Evolutionary conservation across 64 coral and sea anemone genomes (phyloP), one percentile per base, ranked within the genome.

Genomic region (Stylophora pistillata): DNA sequence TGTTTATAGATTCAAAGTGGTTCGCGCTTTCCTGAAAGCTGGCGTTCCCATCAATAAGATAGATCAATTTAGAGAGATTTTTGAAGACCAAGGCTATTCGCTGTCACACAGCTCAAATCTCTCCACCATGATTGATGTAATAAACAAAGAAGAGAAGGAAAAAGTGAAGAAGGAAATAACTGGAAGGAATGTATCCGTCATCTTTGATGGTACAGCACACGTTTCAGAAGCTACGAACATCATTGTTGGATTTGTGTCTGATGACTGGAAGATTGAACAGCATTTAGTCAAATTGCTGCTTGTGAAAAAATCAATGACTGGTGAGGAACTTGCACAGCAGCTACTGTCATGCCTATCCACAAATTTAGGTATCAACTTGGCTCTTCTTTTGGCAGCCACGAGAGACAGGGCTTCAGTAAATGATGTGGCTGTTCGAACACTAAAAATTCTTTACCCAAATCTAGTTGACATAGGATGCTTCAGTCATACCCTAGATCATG

Each of bases 201-300:
- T 89, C 56, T 89, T 82, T 73, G 88, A 90, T 82, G 88, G 88
- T 2, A 90, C 88, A 88, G 77, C 58, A 1, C 86, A 88, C 53
- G 73, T 77, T 54, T 30, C 86, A 7, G 57, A 88, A 73, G 88
- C 77, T 32, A 57, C 72, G 37, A 90, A 89, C 65, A 72, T 89
- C 28, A 73, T 89, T 52, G 15, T 89, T 7, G 56, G 88, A 82
- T 90, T 90, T 90, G 77, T 90, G 27, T 59, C 78, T 58, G 88
- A 56, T 17, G 87, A 77, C 56, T 89, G 13, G 4, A 55, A 56
- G 2, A 69, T 70, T n/a, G 54, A 89, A 78, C 85, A 87, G 13
- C 72, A 30, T 20, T 33, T 76, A 13, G 73, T 88, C 33, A 30
- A 33, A n/a, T 41, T 76, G 9, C 86, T 76, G 33, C 72, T 88